Evolutionary conservation across 2,113 vertebrate genomes (phyloP).

Genomic region (Pseudopodoces humilis): DNA sequence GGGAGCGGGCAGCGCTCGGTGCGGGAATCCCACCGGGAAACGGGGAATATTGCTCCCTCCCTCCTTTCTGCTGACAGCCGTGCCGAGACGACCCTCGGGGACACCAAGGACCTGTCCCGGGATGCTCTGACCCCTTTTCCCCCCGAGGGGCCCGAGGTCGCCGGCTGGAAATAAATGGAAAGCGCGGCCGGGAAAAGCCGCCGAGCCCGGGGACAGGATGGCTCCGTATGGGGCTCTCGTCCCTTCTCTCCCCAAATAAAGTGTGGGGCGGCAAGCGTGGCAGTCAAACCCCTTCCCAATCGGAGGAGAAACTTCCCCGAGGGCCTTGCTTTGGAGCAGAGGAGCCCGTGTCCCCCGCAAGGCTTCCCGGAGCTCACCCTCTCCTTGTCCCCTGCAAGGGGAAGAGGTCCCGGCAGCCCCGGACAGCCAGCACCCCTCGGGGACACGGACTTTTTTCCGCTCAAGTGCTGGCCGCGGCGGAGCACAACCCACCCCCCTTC

Average conservation of each 20-base stretch:
- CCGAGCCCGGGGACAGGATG: rapidly evolving
- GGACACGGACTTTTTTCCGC: slow-evolving; percentile 70
- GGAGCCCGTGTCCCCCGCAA: rapidly evolving
- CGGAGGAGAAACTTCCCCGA: background rate
- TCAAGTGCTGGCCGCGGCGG: slow-evolving; percentile 70
- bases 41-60: background rate
- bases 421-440: slow-evolving; percentile 74
- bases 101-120: no score
- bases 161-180: background rate
- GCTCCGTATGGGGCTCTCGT: rapidly evolving
- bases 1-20: background rate
- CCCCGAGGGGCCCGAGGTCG: background rate
- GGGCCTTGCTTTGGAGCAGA: background rate
- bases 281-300: background rate
- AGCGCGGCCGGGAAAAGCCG: background rate
- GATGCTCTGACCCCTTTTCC: background rate
- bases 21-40: background rate
- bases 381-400: background rate
- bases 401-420: background rate
- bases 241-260: background rate
- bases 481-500: slow-evolving; percentile 6
- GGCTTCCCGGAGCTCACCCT: background rate
- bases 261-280: no score
- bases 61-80: background rate
- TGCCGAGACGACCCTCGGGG: background rate